These are phyloP conservation scores for Pteropus alecto DNA, from an alignment of 2,113 vertebrate genomes.

Conservation along the genomic window DNA sequence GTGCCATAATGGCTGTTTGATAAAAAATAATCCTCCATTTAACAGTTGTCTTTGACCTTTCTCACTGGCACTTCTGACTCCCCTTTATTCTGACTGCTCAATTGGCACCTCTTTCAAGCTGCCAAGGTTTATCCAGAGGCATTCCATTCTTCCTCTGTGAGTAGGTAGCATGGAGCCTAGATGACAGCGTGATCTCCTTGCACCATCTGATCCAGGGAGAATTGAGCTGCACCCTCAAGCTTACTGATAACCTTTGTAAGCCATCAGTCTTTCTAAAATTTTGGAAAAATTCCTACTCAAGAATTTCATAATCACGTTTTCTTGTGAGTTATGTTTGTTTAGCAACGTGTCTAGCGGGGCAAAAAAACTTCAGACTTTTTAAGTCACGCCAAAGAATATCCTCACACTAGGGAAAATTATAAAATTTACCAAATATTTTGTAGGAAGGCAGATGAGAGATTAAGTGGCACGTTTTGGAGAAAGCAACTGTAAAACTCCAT, in stretches of 20 bases:
- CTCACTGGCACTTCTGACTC: constrained; percentile 29
- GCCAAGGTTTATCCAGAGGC: constrained; percentile 70
- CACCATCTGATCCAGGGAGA: not conserved
- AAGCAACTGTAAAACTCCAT: not conserved
- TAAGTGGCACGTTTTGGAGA: not conserved
- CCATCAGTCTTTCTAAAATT: not conserved
- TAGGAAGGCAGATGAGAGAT: not conserved
- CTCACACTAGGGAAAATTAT: not conserved
- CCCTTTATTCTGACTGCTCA: constrained; percentile 63
- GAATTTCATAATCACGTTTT: not conserved
- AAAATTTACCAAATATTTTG: not conserved
- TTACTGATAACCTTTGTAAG: not conserved
- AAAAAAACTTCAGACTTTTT: not conserved
- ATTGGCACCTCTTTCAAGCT: constrained; percentile 68
- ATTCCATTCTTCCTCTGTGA: not conserved
- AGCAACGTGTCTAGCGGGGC: not conserved
- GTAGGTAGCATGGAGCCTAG: not conserved
- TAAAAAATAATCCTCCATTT: constrained; percentile 69
- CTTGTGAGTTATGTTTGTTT: not conserved
- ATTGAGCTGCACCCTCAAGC: not conserved
- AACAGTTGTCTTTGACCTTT: constrained; percentile 68
- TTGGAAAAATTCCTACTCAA: not conserved
- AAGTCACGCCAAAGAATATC: not conserved
- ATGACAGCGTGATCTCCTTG: not conserved
- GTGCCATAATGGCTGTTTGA: not conserved